Evolutionary conservation across 2,797 vertebrate species (phyloP), one percentile per base, ranked within the genome.

Genomic region (Protonibea diacanthus): DNA sequence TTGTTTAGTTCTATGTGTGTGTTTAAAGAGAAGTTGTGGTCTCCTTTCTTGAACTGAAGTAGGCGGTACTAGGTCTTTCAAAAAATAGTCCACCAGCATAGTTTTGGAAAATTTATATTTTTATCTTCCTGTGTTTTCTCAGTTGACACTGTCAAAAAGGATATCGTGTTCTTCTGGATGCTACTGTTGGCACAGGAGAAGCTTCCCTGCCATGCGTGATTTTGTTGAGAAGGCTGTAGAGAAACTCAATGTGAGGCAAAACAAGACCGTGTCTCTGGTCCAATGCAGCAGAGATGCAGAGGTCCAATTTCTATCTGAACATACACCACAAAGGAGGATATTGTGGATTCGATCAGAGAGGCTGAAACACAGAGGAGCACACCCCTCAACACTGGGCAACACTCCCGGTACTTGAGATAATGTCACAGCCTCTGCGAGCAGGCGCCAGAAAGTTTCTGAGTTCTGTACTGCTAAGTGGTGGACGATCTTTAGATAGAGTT

Each of bases 181-280:
- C 6, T 29, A 6, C 29, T 29, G 29, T 6, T 29, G 29, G 29
- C 6, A 29, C 29, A 29, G n/a, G n/a, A n/a, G n/a, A 92, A 94
- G 90, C 74, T 98, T 97, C 83, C 82, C 95, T 20, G 85, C 95
- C 44, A 72, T 98, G 86, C 94, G 93, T 53, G 89, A 88, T 0
- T 97, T 97, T 90, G 90, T 97, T 49, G n/a, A n/a, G 91, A 95
- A 95, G 29, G 85, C 96, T 23, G 29, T 29, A 5, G 29, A 29
- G 29, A 29, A 29, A 29, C 29, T 29, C 1, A 29, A 29, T 29
- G 29, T 29, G 29, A 6, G 29, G 5, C 29, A 29, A 29, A 29
- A 29, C 29, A 86, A 29, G 29, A 29, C 29, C 29, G 29, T 29
- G 29, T 29, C 29, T 29, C 29, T 29, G 29, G 29, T 29, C 0